Conservation (phyloP, 1,140 invertebrate species). For the Brachionus sp. region DNA sequence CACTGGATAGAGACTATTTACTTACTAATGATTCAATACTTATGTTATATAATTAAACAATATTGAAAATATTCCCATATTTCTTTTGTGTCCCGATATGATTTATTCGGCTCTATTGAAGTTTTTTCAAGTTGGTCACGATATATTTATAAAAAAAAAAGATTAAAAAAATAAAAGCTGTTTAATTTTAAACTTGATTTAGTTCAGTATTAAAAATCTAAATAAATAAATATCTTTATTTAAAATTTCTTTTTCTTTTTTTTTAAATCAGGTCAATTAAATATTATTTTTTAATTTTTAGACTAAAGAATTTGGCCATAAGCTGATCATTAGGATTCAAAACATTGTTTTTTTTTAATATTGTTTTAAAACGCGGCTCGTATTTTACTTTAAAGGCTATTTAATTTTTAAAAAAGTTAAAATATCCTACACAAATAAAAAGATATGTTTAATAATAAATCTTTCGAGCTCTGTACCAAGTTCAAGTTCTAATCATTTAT, state of each 20-base stretch:
- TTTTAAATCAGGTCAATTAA: not conserved
- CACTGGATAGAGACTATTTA: not conserved
- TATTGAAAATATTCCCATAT: not conserved
- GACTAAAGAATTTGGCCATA: not conserved
- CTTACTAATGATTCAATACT: not conserved
- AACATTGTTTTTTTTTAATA: not conserved
- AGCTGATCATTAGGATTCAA: not conserved
- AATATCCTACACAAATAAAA: not conserved
- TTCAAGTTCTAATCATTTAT: not conserved
- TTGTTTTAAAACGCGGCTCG: not conserved
- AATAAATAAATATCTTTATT: not conserved
- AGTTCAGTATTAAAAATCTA: not conserved
- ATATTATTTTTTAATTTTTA: not conserved
- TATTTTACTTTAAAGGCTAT: not conserved
- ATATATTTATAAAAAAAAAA: not conserved
- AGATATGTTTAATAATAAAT: not conserved
- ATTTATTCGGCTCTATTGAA: not conserved
- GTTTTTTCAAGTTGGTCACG: not conserved
- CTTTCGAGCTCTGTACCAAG: not conserved
- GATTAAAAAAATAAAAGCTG: not conserved
- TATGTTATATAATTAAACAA: not conserved
- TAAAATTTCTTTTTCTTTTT: not conserved
- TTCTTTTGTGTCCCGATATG: not conserved
- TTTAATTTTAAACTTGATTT: not conserved
- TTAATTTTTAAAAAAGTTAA: not conserved